Base-by-base conservation (phyloP, 1,140 invertebrate species). In the Dinoponera quadriceps region DNA sequence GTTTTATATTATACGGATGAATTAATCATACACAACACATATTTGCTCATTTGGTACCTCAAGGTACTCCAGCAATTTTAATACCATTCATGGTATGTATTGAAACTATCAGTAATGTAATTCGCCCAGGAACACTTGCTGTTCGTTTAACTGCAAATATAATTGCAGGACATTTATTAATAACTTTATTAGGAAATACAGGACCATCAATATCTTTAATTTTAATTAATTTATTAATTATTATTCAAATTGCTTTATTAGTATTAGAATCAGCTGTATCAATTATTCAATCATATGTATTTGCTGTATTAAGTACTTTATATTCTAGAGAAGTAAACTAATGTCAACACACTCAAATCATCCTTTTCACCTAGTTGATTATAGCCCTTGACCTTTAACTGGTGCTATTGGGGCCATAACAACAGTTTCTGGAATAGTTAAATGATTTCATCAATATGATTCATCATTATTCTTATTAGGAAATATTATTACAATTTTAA, bases 131-230 rank as follows among this genome's bases (percentile, higher is more conserved):
- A 90, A 96, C 96, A 2, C 92, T 96, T 94, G 94, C 95, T 44
- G 94, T 96, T 68, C 96, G 96, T 82, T 90, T 96, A 94, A 94
- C 95, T 14, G 96, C 96, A 54, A 96, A 96, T 94, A 96, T 96
- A 95, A 96, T 96, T 94, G 96, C 96, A 16, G 96, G 96, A 0
- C 96, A 96, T 90, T 91, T 96, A 91, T 86, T 96, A 88, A 90
- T 96, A 94, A 95, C 94, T 13, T 89, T 96, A 88, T 87, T 96
- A 90, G 94, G 95, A 85, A 94, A 94, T 82, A 93, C 93, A 66
- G 91, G 91, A 80, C 48, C 80, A 68, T 83, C 75, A 33, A 3
- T 57, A 38, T 71, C 11, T 49, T 96, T 94, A 62, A 91, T 95
- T 75, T 85, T 96, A n/a, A n/a, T 82, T 95, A 95, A 48, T 95